A percentile compares a stretch with the other conserved stretches of the same genome.
Evolutionary conservation across 2,888 invertebrate species (phyloP).

Genomic region (Steromphala cineraria): DNA sequence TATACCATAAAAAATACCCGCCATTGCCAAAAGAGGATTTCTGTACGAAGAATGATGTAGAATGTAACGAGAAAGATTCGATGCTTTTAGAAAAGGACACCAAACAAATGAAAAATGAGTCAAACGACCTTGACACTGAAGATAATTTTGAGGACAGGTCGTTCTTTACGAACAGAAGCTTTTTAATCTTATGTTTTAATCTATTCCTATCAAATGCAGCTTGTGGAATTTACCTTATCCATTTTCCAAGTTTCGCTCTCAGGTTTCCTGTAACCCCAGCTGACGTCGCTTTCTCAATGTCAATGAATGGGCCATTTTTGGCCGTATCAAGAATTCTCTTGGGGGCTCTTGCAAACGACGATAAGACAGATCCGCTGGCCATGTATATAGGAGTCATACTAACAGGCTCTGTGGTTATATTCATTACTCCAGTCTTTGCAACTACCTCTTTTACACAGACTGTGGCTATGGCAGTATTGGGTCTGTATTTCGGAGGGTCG

Average conservation of each 20-base stretch:
- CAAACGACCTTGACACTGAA: not conserved
- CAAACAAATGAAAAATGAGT: not conserved
- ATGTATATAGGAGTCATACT: conserved; percentile 23
- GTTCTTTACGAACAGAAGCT: not conserved
- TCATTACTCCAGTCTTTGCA: not conserved
- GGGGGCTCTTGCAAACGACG: conserved; percentile 27
- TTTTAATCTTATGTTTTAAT: conserved; percentile 7
- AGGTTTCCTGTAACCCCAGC: not conserved
- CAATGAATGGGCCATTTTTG: conserved; percentile 26
- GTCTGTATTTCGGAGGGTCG: conserved; percentile 23
- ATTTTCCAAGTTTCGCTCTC: conserved; percentile 4
- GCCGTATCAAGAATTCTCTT: conserved; percentile 19
- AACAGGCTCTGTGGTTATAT: not conserved
- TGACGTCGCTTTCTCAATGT: conserved; percentile 22
- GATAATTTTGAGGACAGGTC: not conserved
- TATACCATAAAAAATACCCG: not conserved
- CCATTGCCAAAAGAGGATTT: not conserved
- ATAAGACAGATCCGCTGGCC: conserved; percentile 13
- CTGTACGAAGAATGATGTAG: not conserved
- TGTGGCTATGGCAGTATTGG: conserved; percentile 1
- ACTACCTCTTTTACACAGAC: not conserved
- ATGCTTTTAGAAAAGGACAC: not conserved
- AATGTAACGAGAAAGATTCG: not conserved
- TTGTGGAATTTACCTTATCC: not conserved
- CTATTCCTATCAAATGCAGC: conserved; percentile 3